Conservation (phyloP, 2,113 vertebrate species). For the Colinus virginianus region DNA sequence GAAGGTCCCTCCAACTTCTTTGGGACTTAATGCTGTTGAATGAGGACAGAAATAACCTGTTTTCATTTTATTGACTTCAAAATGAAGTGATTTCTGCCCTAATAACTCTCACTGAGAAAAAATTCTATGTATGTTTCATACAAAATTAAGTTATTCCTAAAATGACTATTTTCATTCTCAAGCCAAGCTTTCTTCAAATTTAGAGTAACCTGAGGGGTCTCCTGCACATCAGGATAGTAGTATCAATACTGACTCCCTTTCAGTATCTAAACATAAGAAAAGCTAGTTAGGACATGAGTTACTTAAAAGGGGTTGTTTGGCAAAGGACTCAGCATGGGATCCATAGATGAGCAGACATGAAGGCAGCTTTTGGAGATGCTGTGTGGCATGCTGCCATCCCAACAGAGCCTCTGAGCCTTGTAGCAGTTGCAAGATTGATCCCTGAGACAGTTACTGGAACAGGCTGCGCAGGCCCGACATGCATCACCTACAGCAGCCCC, state of each 20-base stretch:
- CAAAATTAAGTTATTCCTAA: neutral
- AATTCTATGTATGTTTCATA: neutral
- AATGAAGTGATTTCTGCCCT: neutral
- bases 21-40: neutral
- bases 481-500: neutral
- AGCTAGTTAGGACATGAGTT: neutral
- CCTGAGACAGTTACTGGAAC: neutral
- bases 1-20: neutral
- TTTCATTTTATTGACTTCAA: no score
- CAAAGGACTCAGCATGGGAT: neutral
- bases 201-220: neutral
- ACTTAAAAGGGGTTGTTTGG: neutral
- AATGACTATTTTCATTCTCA: neutral
- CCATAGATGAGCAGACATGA: neutral
- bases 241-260: neutral
- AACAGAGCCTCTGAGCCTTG: neutral
- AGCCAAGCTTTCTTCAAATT: neutral
- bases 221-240: neutral
- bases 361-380: neutral
- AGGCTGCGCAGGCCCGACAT: neutral
- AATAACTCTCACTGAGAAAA: neutral
- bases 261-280: neutral
- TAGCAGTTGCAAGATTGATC: fast-evolving
- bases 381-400: neutral
- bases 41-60: neutral